Evolutionary conservation across 2,797 vertebrate species (phyloP).

Genomic region (Parauchenoglanis punctatus): DNA sequence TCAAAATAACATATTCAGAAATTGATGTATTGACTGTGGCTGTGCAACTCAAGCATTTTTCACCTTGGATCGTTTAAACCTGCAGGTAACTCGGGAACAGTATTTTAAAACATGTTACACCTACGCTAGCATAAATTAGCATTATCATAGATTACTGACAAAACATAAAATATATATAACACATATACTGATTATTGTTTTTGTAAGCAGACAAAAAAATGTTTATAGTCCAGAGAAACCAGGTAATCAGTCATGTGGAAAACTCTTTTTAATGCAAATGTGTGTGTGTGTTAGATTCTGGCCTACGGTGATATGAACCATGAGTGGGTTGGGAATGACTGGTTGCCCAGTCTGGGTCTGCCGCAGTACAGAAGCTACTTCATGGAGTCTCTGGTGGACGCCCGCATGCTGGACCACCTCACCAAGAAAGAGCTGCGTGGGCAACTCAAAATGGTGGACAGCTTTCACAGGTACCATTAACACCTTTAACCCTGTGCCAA

Average conservation of each 20-base stretch:
- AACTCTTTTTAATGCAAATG: not conserved
- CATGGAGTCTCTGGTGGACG: constrained; percentile 94
- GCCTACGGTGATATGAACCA: constrained; percentile 94
- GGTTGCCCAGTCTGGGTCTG: constrained; percentile 90
- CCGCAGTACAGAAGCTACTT: constrained; percentile 93
- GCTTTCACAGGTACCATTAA: constrained; percentile 86
- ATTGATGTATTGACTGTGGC: not conserved
- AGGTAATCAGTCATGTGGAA: not conserved
- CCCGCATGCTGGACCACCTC: constrained; percentile 91
- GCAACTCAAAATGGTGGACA: constrained; percentile 95
- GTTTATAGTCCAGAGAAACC: not conserved
- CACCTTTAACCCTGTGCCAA: not conserved
- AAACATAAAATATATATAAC: not conserved
- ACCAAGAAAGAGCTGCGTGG: constrained; percentile 94
- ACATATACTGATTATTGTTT: not conserved
- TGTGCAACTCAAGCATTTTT: not conserved
- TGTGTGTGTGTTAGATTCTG: constrained; percentile 78
- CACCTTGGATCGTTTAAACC: not conserved
- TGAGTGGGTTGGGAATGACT: constrained; percentile 93
- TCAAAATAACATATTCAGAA: not conserved
- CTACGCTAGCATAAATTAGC: not conserved
- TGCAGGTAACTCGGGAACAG: not conserved
- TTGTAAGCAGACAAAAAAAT: not conserved
- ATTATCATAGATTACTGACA: not conserved
- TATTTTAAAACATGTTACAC: not conserved